These are phyloP conservation scores for Drosophila repletoides DNA, from an alignment of 1,140 invertebrate species.

Conservation along the genomic window DNA sequence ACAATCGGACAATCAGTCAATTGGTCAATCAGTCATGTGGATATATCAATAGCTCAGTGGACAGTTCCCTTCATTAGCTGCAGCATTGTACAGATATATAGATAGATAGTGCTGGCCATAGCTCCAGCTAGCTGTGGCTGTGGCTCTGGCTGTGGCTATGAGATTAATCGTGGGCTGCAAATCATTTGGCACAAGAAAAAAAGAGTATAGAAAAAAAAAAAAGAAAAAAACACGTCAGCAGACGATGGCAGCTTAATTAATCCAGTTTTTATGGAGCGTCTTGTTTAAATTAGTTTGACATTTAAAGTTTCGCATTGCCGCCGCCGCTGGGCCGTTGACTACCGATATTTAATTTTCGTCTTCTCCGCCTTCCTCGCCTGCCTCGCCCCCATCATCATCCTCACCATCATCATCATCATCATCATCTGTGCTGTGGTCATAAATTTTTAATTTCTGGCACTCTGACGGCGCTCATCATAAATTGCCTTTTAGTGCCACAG, in stretches of 20 bases:
- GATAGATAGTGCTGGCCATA: too few relatives aligned
- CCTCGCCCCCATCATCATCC: conserved; percentile 19
- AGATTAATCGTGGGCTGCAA: conserved; percentile 38
- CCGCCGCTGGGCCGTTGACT: conserved; percentile 34
- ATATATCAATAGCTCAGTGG: conserved; percentile 7
- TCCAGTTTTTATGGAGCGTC: conserved; percentile 73
- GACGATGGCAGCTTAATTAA: conserved; percentile 64
- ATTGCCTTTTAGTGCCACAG: conserved; percentile 59
- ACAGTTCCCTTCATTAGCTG: conserved; percentile 32
- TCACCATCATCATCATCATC: conserved; percentile 16
- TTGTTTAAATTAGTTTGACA: conserved; percentile 80
- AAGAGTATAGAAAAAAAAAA: too few relatives aligned
- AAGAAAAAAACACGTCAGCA: conserved; percentile 35
- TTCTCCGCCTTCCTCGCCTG: too few relatives aligned
- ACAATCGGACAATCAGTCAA: conserved; percentile 33
- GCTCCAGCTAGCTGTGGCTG: too few relatives aligned
- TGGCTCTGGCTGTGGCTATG: background rate
- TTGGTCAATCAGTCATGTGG: conserved; percentile 27
- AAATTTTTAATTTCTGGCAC: conserved; percentile 61
- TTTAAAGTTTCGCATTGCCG: conserved; percentile 63
- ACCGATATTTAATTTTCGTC: too few relatives aligned
- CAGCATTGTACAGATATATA: conserved; percentile 2
- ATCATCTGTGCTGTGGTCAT: conserved; percentile 39
- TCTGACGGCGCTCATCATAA: conserved; percentile 71
- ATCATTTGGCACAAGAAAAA: conserved; percentile 43